Evolutionary conservation across 2,113 vertebrate genomes (phyloP).

Genomic region (Hucho hucho): DNA sequence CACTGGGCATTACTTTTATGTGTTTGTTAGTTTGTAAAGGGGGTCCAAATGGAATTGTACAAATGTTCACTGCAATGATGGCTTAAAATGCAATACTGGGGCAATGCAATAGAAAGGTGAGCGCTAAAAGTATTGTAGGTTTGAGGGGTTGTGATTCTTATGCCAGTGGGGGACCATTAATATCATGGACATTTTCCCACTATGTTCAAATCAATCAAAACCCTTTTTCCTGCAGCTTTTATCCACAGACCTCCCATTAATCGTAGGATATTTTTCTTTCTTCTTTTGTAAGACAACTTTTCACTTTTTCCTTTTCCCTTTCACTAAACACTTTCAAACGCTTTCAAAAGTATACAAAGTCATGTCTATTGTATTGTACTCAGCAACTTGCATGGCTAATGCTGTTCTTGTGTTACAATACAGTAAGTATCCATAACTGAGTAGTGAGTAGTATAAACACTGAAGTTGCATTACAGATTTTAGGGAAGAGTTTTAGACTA

Average conservation of each 20-base stretch:
- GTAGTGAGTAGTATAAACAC: too few relatives aligned
- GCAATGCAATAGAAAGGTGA: background rate
- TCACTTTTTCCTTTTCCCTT: background rate
- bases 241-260: constrained; percentile 55
- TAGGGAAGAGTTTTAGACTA: too few relatives aligned
- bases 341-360: too few relatives aligned
- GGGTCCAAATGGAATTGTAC: background rate
- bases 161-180: constrained; percentile 58
- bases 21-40: background rate
- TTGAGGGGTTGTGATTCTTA: constrained; percentile 45
- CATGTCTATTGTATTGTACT: too few relatives aligned
- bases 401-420: too few relatives aligned
- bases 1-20: background rate
- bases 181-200: constrained; percentile 57
- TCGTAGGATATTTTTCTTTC: constrained; percentile 50
- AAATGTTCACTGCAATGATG: background rate
- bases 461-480: too few relatives aligned
- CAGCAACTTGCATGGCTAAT: too few relatives aligned
- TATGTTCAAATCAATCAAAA: constrained; percentile 60
- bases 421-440: too few relatives aligned
- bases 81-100: background rate
- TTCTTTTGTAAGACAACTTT: background rate
- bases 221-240: constrained; percentile 58
- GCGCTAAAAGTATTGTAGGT: background rate
- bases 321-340: too few relatives aligned